Conservation (phyloP, 1,140 invertebrate genomes). For the Panagrolaimus sp. region DNA sequence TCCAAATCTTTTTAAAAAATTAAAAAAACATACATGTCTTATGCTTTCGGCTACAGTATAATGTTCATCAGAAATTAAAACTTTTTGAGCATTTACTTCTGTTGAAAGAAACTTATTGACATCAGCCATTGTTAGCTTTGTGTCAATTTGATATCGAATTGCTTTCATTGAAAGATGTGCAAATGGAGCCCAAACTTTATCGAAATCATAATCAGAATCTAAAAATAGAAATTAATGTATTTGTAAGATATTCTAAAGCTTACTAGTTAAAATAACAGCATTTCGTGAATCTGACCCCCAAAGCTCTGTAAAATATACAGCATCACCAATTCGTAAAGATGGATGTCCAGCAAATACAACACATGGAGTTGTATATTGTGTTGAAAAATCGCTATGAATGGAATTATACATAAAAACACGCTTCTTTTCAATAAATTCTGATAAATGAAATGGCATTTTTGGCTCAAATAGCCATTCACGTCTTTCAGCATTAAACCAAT, state of each 20-base stretch:
- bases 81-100: background rate
- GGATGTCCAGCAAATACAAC: conserved; percentile 96
- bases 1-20: background rate
- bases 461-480: conserved; percentile 83
- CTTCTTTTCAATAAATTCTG: conserved; percentile 71
- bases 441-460: conserved; percentile 92
- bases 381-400: conserved; percentile 67
- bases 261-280: conserved; percentile 51
- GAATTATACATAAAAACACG: conserved; percentile 80
- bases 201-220: background rate
- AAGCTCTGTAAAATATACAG: conserved; percentile 62
- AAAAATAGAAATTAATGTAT: background rate
- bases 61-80: background rate
- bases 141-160: background rate
- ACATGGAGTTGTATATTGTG: conserved; percentile 69
- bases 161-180: background rate
- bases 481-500: conserved; percentile 81
- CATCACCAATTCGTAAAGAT: conserved; percentile 87
- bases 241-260: background rate
- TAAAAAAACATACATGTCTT: background rate
- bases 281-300: conserved; percentile 50
- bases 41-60: background rate
- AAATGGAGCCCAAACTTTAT: background rate
- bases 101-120: background rate
- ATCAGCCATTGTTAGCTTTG: background rate